Conservation (phyloP, 2,797 vertebrate genomes). For the Menidia menidia region DNA sequence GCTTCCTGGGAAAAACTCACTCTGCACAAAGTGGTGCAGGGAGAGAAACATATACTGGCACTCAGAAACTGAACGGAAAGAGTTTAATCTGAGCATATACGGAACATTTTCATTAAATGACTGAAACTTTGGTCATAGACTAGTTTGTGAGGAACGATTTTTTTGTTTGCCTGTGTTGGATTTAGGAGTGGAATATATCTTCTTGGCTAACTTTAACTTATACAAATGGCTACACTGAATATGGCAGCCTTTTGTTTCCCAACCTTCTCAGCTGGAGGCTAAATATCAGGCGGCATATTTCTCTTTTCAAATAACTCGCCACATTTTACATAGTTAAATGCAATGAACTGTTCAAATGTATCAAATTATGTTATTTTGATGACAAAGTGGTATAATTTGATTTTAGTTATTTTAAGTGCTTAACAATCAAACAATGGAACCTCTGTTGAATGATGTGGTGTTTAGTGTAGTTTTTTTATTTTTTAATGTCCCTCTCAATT, state of each 20-base stretch:
- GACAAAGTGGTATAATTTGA: neutral
- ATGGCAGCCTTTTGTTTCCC: neutral
- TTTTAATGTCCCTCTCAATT: neutral
- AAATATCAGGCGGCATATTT: neutral
- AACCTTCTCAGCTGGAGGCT: neutral
- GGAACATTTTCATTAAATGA: slow-evolving; percentile 20
- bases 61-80: slow-evolving; percentile 7
- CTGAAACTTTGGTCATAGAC: neutral
- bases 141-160: neutral
- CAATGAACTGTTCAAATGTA: neutral
- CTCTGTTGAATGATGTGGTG: neutral
- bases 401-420: neutral
- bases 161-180: neutral
- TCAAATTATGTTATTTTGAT: too few species aligned
- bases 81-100: slow-evolving; percentile 22
- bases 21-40: slow-evolving; percentile 56
- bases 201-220: neutral
- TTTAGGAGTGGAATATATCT: neutral
- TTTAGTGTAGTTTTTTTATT: neutral
- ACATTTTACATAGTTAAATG: neutral
- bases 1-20: slow-evolving; percentile 85
- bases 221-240: neutral
- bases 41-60: slow-evolving; percentile 36
- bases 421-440: neutral
- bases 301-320: neutral